Conservation (phyloP, 2,797 vertebrate genomes). For the Enteromius argenteus region DNA sequence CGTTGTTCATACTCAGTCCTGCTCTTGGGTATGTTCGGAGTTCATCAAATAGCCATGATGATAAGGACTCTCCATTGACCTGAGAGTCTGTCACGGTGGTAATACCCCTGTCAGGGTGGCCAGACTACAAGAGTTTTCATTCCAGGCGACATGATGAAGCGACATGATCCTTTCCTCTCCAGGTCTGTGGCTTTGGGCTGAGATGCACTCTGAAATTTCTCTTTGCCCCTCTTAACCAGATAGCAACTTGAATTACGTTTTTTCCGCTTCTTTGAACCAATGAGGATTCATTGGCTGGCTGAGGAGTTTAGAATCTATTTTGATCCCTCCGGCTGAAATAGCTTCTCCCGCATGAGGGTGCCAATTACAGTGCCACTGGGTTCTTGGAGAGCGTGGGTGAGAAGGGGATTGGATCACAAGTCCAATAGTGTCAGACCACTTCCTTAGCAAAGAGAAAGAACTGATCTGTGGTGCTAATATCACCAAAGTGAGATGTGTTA, state of each 20-base stretch:
- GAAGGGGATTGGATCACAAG: conserved; percentile 53
- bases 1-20: conserved; percentile 21
- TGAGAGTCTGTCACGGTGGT: conserved; percentile 37
- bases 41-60: conserved; percentile 43
- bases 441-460: conserved; percentile 17
- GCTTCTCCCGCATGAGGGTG: conserved; percentile 67
- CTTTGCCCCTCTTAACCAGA: conserved; percentile 37
- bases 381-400: conserved; percentile 46
- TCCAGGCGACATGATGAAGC: background rate
- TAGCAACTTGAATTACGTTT: conserved; percentile 33
- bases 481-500: conserved; percentile 4
- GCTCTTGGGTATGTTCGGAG: conserved; percentile 33
- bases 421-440: conserved; percentile 51
- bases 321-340: conserved; percentile 67
- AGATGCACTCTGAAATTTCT: conserved; percentile 34
- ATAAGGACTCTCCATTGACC: conserved; percentile 34
- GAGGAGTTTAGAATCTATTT: conserved; percentile 64
- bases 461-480: conserved; percentile 30
- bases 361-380: conserved; percentile 71
- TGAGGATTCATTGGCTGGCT: conserved; percentile 50
- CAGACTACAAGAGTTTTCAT: conserved; percentile 39
- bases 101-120: conserved; percentile 15
- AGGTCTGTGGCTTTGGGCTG: conserved; percentile 16
- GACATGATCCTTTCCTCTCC: conserved; percentile 1
- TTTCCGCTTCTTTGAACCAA: conserved; percentile 53